Conservation (phyloP, 2,113 vertebrate genomes). For the Podarcis muralis region DNA sequence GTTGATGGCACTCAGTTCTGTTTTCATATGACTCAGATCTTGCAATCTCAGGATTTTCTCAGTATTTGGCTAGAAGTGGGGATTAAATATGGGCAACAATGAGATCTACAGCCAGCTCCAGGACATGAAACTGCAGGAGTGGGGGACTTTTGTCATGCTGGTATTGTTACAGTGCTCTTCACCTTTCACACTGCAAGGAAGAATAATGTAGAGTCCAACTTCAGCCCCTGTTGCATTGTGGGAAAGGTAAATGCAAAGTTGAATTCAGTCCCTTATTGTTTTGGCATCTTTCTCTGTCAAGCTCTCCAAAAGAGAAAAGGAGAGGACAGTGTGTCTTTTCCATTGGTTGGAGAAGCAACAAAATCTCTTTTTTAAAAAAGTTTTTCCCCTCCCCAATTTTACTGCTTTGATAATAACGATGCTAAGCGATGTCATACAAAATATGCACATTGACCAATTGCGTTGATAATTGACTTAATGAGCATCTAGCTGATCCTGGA, state of each 20-base stretch:
- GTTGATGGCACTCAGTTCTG: background rate
- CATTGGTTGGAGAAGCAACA: background rate
- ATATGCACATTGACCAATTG: slow-evolving; percentile 39
- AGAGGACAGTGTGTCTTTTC: background rate
- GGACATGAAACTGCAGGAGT: background rate
- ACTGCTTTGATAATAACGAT: slow-evolving; percentile 37
- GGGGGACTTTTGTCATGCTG: background rate
- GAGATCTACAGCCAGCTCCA: background rate
- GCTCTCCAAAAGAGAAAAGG: background rate
- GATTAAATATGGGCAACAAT: background rate
- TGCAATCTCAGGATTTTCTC: background rate
- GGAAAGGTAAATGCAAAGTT: background rate
- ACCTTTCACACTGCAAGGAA: background rate
- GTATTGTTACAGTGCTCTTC: background rate
- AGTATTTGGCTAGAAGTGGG: background rate
- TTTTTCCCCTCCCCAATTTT: background rate
- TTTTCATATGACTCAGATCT: background rate
- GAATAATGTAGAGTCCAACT: background rate
- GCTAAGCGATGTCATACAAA: slow-evolving; percentile 58
- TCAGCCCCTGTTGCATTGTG: background rate
- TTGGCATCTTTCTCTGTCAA: background rate
- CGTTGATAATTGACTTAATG: slow-evolving; percentile 76
- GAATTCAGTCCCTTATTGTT: background rate
- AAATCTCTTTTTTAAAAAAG: background rate
- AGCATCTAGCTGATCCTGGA: slow-evolving; percentile 60